These are phyloP conservation scores for Alethe diademata DNA, from an alignment of 2,113 vertebrate genomes.

Conservation along the genomic window DNA sequence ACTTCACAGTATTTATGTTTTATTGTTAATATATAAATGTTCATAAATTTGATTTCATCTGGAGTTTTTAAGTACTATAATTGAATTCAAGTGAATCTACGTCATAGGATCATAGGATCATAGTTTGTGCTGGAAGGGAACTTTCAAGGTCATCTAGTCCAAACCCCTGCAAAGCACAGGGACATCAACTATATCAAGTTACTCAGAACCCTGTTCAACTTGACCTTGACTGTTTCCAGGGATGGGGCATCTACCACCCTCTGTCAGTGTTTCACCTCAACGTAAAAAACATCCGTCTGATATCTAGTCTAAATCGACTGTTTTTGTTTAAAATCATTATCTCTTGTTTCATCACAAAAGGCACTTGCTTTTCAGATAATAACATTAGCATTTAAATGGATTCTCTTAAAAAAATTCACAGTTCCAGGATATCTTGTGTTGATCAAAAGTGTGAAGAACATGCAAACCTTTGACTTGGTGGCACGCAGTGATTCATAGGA, in stretches of 20 bases:
- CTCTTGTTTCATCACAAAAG: background rate
- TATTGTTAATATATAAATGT: background rate
- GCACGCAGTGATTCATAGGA: background rate
- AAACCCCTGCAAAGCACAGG: background rate
- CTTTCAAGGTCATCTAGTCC: background rate
- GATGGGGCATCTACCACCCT: background rate
- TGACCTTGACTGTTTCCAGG: background rate
- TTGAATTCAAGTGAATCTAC: background rate
- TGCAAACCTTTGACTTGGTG: background rate
- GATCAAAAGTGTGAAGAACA: background rate
- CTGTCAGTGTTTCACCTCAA: background rate
- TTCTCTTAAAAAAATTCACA: background rate
- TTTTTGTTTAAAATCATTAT: background rate
- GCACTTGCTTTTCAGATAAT: background rate
- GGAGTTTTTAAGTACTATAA: background rate
- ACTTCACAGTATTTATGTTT: background rate
- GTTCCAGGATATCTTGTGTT: background rate
- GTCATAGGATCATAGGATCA: background rate
- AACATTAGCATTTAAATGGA: background rate
- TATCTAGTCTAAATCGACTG: background rate
- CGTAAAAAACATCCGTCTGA: fast-evolving
- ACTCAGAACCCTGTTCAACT: background rate
- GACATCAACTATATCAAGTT: background rate
- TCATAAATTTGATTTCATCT: background rate
- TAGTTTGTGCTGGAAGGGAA: background rate